These are phyloP conservation scores for Acanthosepion pharaonis DNA, from an alignment of 2,888 invertebrate species.

Conservation along the genomic window DNA sequence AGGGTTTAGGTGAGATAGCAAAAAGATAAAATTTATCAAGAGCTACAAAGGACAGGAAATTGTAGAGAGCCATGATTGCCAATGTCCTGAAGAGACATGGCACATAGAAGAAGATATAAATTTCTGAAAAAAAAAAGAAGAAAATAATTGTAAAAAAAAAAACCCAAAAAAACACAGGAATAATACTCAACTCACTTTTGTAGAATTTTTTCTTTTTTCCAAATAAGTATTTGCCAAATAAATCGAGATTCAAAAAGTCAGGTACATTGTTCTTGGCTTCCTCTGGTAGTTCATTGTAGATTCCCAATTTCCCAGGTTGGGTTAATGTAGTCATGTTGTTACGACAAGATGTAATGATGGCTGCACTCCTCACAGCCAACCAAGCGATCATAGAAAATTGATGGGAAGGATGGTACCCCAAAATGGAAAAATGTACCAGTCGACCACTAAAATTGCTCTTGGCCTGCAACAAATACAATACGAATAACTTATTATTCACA, in stretches of 20 bases:
- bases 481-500: neutral
- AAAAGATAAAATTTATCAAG: too few species aligned
- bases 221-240: constrained; percentile 70
- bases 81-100: too few species aligned
- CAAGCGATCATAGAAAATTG: constrained; percentile 61
- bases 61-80: too few species aligned
- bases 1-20: too few species aligned
- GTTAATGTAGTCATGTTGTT: constrained; percentile 53
- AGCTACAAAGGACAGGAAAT: too few species aligned
- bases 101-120: too few species aligned
- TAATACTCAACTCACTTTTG: constrained; percentile 68
- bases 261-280: constrained; percentile 64
- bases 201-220: constrained; percentile 73
- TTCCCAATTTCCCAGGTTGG: constrained; percentile 45
- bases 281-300: constrained; percentile 62
- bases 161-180: neutral
- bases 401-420: neutral
- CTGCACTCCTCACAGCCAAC: constrained; percentile 71
- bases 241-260: constrained; percentile 71
- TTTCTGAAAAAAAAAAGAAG: too few species aligned
- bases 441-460: neutral
- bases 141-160: too few species aligned
- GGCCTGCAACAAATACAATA: neutral
- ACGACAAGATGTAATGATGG: constrained; percentile 65
- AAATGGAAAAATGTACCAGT: neutral